Percentiles rank a stretch among this genome's conserved stretches.
Evolutionary conservation across 35 echinoderm and acorn worm species (phyloP).

Genomic region (Heliocidaris tuberculata): DNA sequence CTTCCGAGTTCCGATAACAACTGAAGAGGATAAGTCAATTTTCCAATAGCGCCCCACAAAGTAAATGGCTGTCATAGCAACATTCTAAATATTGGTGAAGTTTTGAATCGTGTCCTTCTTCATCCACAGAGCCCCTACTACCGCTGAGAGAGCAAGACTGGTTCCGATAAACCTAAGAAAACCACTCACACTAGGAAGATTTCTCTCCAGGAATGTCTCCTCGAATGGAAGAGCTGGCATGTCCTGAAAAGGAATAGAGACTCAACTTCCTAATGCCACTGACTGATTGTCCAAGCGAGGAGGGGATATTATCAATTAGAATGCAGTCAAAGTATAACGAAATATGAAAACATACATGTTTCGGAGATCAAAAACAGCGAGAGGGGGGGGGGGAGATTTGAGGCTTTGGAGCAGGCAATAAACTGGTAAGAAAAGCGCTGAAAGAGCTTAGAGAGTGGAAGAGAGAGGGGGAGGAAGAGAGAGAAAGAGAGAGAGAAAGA

Average conservation of each 20-base stretch:
- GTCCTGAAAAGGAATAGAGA: conserved; percentile 40
- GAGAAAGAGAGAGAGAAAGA: no score
- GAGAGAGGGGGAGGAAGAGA: neutral
- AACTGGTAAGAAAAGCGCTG: neutral
- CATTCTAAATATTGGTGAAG: no score
- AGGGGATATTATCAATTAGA: no score
- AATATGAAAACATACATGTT: no score
- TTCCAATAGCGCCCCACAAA: no score
- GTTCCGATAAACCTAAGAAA: conserved; percentile 41
- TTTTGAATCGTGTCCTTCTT: neutral
- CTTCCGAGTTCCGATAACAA: no score
- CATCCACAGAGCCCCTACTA: neutral
- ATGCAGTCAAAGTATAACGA: no score
- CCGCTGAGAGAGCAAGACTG: neutral
- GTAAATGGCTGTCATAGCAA: no score
- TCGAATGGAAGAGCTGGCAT: conserved; percentile 40
- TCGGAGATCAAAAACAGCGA: no score
- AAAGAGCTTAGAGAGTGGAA: neutral
- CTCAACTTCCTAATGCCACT: neutral
- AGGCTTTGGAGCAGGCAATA: neutral
- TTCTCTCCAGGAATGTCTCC: conserved; percentile 13
- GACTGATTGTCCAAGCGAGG: no score
- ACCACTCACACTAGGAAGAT: conserved; percentile 55
- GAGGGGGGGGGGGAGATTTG: no score
- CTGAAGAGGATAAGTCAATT: no score